Conservation (phyloP, 2,888 invertebrate genomes). For the Nowickia ferox region DNA sequence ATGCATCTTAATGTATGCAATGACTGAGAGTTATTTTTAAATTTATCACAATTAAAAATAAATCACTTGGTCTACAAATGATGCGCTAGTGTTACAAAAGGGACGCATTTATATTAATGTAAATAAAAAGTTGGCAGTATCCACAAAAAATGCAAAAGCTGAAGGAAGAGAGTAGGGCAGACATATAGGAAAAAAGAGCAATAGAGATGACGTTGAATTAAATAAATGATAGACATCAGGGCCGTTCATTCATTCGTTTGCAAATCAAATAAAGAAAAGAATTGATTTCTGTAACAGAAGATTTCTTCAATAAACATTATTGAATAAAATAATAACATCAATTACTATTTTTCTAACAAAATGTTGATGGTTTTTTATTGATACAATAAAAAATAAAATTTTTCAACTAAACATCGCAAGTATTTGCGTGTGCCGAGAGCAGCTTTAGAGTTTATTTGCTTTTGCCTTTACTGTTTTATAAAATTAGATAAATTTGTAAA, state of each 20-base stretch:
- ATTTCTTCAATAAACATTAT: too few species aligned
- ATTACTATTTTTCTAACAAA: too few species aligned
- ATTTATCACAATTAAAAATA: slow-evolving; percentile 67
- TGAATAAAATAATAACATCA: too few species aligned
- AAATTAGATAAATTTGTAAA: too few species aligned
- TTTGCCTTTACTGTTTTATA: too few species aligned
- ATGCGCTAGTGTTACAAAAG: slow-evolving; percentile 26
- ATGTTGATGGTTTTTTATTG: too few species aligned
- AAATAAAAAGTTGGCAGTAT: slow-evolving; percentile 7
- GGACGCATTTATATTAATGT: slow-evolving; percentile 24
- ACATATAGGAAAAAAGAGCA: background rate
- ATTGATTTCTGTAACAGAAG: too few species aligned
- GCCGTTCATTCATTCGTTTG: slow-evolving; percentile 26
- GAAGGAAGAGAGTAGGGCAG: background rate
- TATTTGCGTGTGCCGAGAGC: too few species aligned
- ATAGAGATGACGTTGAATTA: slow-evolving; percentile 20
- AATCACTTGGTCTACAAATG: slow-evolving; percentile 37
- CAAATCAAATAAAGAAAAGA: slow-evolving; percentile 4
- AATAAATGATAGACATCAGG: slow-evolving; percentile 37
- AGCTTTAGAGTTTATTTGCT: too few species aligned
- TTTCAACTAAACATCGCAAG: too few species aligned
- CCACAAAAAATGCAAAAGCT: background rate
- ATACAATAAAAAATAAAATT: too few species aligned
- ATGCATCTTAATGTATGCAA: slow-evolving; percentile 10
- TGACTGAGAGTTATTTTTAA: slow-evolving; percentile 53